A percentile compares a stretch with the other conserved stretches of the same genome.
phyloP scores from a whole-genome alignment of 2,888 invertebrate genomes.

The Pharmacophagus antenor region DNA sequence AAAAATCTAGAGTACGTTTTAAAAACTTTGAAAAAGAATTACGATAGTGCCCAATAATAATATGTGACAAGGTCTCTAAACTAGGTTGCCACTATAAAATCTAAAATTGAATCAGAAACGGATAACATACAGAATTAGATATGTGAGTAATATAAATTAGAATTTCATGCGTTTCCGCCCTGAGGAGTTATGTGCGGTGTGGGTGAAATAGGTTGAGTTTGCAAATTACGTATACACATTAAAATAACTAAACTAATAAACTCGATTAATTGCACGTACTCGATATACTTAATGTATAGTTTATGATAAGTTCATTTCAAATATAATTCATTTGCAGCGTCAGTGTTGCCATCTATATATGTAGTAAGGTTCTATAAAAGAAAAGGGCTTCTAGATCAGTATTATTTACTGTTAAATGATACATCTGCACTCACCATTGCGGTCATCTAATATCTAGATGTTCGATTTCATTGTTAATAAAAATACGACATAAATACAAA shows the following conservation, averaged over 20 bases:
- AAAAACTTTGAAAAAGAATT: not conserved
- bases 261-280: not conserved
- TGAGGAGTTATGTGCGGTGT: conserved; percentile 27
- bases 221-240: not conserved
- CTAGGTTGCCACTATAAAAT: conserved; percentile 33
- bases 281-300: not conserved
- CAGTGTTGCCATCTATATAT: too few species aligned
- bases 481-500: too few species aligned
- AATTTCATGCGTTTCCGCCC: conserved; percentile 52
- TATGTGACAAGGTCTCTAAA: not conserved
- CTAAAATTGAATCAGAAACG: conserved; percentile 40
- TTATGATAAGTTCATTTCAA: too few species aligned
- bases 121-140: conserved; percentile 50
- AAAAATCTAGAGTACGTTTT: not conserved
- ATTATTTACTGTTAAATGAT: too few species aligned
- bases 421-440: too few species aligned
- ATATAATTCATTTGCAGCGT: too few species aligned
- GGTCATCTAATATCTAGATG: too few species aligned
- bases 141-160: conserved; percentile 53
- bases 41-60: not conserved
- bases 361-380: too few species aligned
- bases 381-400: too few species aligned
- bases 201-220: conserved; percentile 13
- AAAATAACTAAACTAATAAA: not conserved
- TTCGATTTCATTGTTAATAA: too few species aligned